Conservation (phyloP, 2,888 invertebrate genomes). For the Sussaba pulchella region DNA sequence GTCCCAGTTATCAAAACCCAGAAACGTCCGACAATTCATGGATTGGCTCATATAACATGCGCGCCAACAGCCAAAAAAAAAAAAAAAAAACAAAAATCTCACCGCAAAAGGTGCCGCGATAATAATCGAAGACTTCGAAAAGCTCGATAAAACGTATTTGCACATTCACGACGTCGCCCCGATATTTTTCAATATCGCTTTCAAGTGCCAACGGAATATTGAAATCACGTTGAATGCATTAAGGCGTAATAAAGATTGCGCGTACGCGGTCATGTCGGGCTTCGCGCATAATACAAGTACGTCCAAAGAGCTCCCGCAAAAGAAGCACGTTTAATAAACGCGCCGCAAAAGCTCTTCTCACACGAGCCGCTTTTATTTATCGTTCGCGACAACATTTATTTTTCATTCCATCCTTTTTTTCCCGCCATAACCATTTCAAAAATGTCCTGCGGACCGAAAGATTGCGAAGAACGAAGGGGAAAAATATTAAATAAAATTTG, state of each 20-base stretch:
- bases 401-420: no score
- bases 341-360: slow-evolving; percentile 40
- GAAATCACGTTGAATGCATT: slow-evolving; percentile 46
- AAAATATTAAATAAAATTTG: slow-evolving; percentile 17
- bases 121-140: slow-evolving; percentile 11
- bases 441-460: no score
- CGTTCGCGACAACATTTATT: slow-evolving; percentile 21
- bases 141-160: background rate
- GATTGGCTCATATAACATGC: slow-evolving; percentile 10
- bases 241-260: slow-evolving; percentile 22
- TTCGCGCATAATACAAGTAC: background rate
- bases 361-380: slow-evolving; percentile 48
- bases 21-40: slow-evolving; percentile 12
- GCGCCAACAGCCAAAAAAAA: background rate
- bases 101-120: slow-evolving; percentile 6
- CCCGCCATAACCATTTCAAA: no score
- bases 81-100: slow-evolving; percentile 1
- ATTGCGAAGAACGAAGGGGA: background rate
- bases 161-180: no score
- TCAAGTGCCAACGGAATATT: slow-evolving; percentile 38
- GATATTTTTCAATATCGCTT: background rate
- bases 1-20: no score
- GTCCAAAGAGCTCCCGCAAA: slow-evolving; percentile 5
- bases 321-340: slow-evolving; percentile 41
- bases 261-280: background rate